Base-by-base conservation (phyloP, 2,888 invertebrate species). In the Mythimna vitellina region DNA sequence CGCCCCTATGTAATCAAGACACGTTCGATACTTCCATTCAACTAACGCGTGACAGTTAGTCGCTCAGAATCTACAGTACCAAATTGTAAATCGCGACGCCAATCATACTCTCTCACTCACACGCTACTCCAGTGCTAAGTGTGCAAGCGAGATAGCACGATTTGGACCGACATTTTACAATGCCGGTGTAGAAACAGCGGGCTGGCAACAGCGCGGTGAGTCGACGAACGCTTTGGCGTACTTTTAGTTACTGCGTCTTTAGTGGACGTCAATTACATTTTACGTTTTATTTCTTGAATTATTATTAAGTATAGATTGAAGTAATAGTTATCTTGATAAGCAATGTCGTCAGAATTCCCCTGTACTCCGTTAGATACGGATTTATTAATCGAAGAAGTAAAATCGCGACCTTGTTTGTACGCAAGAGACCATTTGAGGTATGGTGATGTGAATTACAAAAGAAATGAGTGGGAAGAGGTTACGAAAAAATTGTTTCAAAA, bases 311-410 rank as follows among this genome's bases (percentile, higher is more conserved):
- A 35, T 35, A 38, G 25, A 12, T 29, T 66, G 14, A n/a, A 65
- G 12, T n/a, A 20, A 46, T 20, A 4, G 25, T 54, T 32, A 12
- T 32, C 12, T 17, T 51, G n/a, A 7, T 32, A 25, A 32, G 10
- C 17, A 32, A 74, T 74, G 69, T 46, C 51, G n/a, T 14, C n/a
- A 12, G 65, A 58, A n/a, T 29, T 20, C 6, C 22, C 20, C 1
- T 14, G 35, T 51, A 17, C 14, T 42, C 54, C 46, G 3, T 14
- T 78, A 3, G 70, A 78, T 25, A 29, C 57, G 2, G 70, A 71
- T 3, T 54, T 71, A 17, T 76, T 79, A 20, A 79, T 79, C 6
- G 12, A 57, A 71, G 77, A 53, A 53, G 57, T 79, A 0, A 76
- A 76, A 22, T 5, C 14, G 0, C 46, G 66, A 1, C 78, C 78